Base-by-base conservation (phyloP, 2,797 vertebrate species). In the Dendrocincla fuliginosa region DNA sequence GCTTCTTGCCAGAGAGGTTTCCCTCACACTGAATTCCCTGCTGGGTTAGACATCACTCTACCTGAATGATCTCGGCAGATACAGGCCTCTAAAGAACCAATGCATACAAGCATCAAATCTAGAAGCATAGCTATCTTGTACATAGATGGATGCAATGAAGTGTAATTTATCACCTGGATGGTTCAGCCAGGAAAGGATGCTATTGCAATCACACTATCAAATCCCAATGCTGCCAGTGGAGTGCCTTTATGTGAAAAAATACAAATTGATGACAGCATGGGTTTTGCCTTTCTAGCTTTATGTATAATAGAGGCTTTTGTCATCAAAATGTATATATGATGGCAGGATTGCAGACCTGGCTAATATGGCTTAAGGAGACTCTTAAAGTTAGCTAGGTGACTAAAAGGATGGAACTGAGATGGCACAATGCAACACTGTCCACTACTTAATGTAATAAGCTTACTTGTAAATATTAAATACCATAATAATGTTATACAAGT, bases 1-100 rank as follows among this genome's bases (percentile, higher is more conserved):
- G 82, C 61, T 84, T 81, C 89, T 93, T 91, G 76, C 50, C 85
- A 86, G 69, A 64, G 75, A 50, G 25, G n/a, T 50, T 94, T 80
- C 57, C 75, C 46, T 83, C 59, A 44, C 0, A 0, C 0, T 39
- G 55, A 77, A 83, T 75, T 91, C 33, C 37, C 60, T 65, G 13
- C 6, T 55, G 59, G 33, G 25, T 37, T 42, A 85, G 28, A 68
- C 27, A 50, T 49, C 47, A 69, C 64, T 41, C 78, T 60, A 55
- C 37, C 23, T 86, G 69, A 69, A 55, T 8, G 35, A 84, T 23
- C 19, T 42, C 24, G 47, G 79, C 50, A 84, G 87, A 55, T 11
- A 75, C 0, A 1, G 60, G 86, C 17, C 27, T 68, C 57, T 39
- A 12, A 50, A 50, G 52, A 78, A 52, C 28, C 47, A 65, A 2